A percentile compares a stretch with the other conserved stretches of the same genome.
These are phyloP conservation scores for Pogonomyrmex barbatus DNA, from an alignment of 1,140 invertebrate species.

Conservation along the genomic window DNA sequence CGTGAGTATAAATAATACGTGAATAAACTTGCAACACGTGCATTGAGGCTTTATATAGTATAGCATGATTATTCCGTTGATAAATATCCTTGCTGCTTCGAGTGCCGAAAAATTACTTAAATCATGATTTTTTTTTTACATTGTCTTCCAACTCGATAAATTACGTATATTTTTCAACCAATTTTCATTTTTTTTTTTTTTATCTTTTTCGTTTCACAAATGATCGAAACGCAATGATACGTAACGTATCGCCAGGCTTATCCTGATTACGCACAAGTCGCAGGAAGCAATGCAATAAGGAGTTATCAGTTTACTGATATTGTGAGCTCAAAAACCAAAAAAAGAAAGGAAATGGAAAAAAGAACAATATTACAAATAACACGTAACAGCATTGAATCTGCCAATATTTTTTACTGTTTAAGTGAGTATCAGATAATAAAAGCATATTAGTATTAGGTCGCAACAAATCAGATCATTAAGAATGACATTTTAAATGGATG, in stretches of 20 bases:
- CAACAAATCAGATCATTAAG: constrained; percentile 49
- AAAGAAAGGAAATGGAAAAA: constrained; percentile 23
- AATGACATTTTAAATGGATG: constrained; percentile 52
- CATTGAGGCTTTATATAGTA: constrained; percentile 63
- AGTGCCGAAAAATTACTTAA: constrained; percentile 33
- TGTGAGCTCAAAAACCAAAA: constrained; percentile 66
- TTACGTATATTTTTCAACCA: constrained; percentile 25
- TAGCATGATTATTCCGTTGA: constrained; percentile 37
- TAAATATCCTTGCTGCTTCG: constrained; percentile 35
- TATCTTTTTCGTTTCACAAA: not conserved
- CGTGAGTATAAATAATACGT: constrained; percentile 59
- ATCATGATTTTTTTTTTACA: constrained; percentile 39
- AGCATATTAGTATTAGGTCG: constrained; percentile 66
- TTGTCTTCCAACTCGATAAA: constrained; percentile 66
- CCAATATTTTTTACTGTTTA: constrained; percentile 75
- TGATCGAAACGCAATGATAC: constrained; percentile 50
- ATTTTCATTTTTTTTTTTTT: not conserved
- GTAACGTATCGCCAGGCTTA: constrained; percentile 31
- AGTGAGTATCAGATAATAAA: constrained; percentile 64
- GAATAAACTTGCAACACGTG: constrained; percentile 63
- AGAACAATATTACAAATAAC: constrained; percentile 64
- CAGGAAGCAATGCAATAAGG: constrained; percentile 43
- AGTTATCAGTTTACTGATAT: constrained; percentile 62
- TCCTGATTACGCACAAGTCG: constrained; percentile 69
- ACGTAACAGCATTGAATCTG: constrained; percentile 73